Evolutionary conservation across 2,113 vertebrate genomes (phyloP), one percentile per base, ranked within the genome.

Genomic region (Haemorhous mexicanus): DNA sequence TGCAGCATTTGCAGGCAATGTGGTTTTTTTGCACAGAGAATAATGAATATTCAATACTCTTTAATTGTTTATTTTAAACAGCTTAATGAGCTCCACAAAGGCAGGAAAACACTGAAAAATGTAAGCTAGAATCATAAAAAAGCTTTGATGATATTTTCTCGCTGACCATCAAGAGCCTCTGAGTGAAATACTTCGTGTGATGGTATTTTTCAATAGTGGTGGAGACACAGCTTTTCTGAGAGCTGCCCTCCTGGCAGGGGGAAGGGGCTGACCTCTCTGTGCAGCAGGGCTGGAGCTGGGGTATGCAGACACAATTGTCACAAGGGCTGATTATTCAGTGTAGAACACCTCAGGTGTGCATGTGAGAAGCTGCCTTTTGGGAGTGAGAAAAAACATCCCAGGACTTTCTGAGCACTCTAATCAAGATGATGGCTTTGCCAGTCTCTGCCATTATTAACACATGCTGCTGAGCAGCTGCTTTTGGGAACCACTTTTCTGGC

Each of bases 1-100:
- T 89, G 78, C 77, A 83, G 43, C 20, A 81, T 89, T 95, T 93
- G 77, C 88, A 87, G 73, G 56, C 70, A 69, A 41, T 79, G 63
- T 9, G 4, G 0, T 1, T 52, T 24, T 86, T 95, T 96, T 76
- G 10, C 90, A n/a, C 35, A 56, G 75, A 35, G 35, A 92, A 74
- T 84, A 95, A 94, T 94, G 77, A 93, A 92, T 95, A 94, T 96
- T 94, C 93, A 92, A 30, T 85, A 55, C 8, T 77, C 66, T 84
- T 84, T 91, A 88, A 91, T n/a, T 93, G 90, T 97, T 96, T 92
- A 92, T 92, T 95, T 95, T 87, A 68, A 95, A 84, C 52, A 43
- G 26, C 30, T 68, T 96, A 92, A 97, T 89, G 84, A 96, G 66
- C 66, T 94, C 81, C 18, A 52, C 26, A 77, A 91, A 93, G n/a